A percentile compares a stretch with the other conserved stretches of the same genome.
Conservation (phyloP, 53 echinoderm and acorn worm species). For the Mesocentrotus franciscanus region DNA sequence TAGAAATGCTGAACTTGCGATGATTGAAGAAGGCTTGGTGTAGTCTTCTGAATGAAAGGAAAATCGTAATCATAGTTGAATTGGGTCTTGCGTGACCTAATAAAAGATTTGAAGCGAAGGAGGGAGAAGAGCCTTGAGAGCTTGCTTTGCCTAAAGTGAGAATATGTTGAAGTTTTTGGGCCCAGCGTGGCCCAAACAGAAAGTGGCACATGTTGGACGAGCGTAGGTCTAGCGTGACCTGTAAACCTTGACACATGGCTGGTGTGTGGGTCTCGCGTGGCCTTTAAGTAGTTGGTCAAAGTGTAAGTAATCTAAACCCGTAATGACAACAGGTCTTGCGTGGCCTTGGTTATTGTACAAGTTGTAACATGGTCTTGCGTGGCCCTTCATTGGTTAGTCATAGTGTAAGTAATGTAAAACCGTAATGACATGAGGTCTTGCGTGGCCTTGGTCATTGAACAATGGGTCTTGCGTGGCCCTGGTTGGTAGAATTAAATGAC, state of each 20-base stretch:
- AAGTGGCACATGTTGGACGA: not conserved
- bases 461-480: slow-evolving; percentile 54
- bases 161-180: not conserved
- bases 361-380: not conserved
- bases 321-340: not conserved
- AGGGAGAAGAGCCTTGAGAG: not conserved
- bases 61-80: not conserved
- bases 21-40: not conserved
- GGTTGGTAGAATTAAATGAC: not conserved
- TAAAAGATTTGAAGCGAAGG: not conserved
- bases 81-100: slow-evolving; percentile 33
- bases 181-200: slow-evolving; percentile 28
- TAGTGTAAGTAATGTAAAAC: not conserved
- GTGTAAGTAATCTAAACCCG: not conserved
- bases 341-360: not conserved
- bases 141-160: not conserved
- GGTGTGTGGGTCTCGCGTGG: slow-evolving; percentile 55
- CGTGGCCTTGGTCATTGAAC: slow-evolving; percentile 16
- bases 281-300: too few species aligned
- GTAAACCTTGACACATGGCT: slow-evolving; percentile 7
- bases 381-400: not conserved
- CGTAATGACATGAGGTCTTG: not conserved
- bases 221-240: slow-evolving; percentile 55
- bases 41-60: not conserved
- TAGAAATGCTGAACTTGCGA: not conserved